Evolutionary conservation across 2,113 vertebrate species (phyloP), one percentile per base, ranked within the genome.

Genomic region (Bufo bufo): DNA sequence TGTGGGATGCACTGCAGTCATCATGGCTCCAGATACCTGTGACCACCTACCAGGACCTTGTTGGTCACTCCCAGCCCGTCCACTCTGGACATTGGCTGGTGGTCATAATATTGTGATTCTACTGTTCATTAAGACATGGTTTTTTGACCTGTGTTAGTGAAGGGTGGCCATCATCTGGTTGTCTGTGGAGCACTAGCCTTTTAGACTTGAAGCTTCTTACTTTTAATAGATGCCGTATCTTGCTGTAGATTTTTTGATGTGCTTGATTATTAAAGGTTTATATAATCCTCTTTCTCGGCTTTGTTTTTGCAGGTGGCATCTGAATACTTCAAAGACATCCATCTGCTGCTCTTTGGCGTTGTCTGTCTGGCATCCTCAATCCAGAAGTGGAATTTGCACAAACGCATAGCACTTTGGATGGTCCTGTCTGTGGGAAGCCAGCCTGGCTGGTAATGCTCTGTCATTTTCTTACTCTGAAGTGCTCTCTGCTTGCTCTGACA

Each of bases 291-390:
- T 61, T 2, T 59, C 19, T 61, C 16, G 17, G 16, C 4, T 23
- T 84, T 43, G 7, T 9, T 63, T 6, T 61, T 52, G 59, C 49
- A 89, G 87, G 80, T 89, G 63, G 87, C 90, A 47, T 77, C 71
- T 3, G 80, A 89, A 69, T 90, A 90, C 79, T 86, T 89, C 61
- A 89, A 90, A 77, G 87, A 86, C 79, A 85, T 90, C 49, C 84
- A 89, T 19, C n/a, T 90, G 61, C 47, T 85, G n/a, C 77, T 88
- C 16, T 88, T 88, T 74, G 87, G 79, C n/a, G 84, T 84, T 14
- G 79, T 71, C 17, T 80, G 72, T 72, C 66, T 89, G 58, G 83
- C 89, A 6, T 19, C 84, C 20, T 63, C 84, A 74, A 85, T 83
- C 65, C 82, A 86, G 61, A 90, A 89, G 78, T 89, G 89, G 89